Evolutionary conservation across 2,797 vertebrate genomes (phyloP).

Genomic region (Sphenodon punctatus): DNA sequence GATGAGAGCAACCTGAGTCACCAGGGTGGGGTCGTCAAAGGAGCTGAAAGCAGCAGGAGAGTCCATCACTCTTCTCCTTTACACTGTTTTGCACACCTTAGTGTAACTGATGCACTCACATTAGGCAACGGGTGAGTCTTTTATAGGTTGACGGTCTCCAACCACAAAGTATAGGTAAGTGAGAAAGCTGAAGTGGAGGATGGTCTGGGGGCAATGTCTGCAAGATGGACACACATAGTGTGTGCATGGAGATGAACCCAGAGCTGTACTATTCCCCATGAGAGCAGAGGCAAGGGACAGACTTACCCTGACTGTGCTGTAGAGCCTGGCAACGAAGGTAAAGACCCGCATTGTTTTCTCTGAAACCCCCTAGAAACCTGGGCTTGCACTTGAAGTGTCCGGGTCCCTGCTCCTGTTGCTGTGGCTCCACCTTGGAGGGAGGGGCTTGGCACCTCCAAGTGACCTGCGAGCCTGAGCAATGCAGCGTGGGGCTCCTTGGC

Average conservation of each 20-base stretch:
- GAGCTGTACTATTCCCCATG: neutral
- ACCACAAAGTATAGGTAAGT: neutral
- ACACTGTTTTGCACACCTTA: too few relatives aligned
- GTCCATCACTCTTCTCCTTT: too few relatives aligned
- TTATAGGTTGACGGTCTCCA: slow-evolving; percentile 11
- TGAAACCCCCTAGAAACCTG: slow-evolving; percentile 37
- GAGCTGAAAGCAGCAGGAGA: too few relatives aligned
- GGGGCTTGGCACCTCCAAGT: slow-evolving; percentile 87
- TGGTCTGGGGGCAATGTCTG: neutral
- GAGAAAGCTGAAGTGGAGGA: too few relatives aligned
- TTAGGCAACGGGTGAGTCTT: slow-evolving; percentile 18
- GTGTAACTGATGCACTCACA: neutral
- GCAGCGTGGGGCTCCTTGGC: slow-evolving; percentile 73
- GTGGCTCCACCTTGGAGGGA: slow-evolving; percentile 78
- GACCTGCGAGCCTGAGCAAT: slow-evolving; percentile 74
- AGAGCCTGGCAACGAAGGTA: slow-evolving; percentile 85
- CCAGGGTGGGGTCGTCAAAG: too few relatives aligned
- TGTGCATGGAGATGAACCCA: neutral
- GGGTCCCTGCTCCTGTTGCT: slow-evolving; percentile 75
- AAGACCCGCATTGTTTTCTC: slow-evolving; percentile 65
- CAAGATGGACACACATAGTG: neutral
- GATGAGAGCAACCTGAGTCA: too few relatives aligned
- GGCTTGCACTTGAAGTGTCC: slow-evolving; percentile 69
- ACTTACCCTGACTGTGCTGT: slow-evolving; percentile 89
- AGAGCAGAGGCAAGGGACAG: neutral